Percentiles rank a stretch among this genome's conserved stretches.
Conservation (phyloP, 2,888 invertebrate genomes). For the Eupithecia exiguata region DNA sequence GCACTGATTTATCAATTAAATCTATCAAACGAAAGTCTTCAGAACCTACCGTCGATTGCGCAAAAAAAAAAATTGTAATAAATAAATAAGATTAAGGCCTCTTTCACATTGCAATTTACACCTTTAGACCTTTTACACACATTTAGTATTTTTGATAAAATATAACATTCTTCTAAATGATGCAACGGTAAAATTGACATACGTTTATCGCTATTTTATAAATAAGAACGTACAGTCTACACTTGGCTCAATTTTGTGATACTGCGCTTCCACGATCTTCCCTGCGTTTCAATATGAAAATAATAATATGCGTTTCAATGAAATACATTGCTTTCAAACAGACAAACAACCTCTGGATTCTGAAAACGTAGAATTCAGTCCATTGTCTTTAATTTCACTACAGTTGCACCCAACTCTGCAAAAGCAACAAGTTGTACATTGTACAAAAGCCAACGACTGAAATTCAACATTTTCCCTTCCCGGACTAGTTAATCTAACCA, state of each 20-base stretch:
- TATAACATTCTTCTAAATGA: neutral
- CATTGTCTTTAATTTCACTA: neutral
- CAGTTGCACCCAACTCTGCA: neutral
- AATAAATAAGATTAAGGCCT: neutral
- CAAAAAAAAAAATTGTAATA: no score
- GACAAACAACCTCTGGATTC: constrained; percentile 1
- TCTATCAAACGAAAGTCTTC: no score
- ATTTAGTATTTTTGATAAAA: neutral
- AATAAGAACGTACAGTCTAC: constrained; percentile 35
- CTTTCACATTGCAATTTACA: neutral
- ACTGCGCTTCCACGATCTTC: constrained; percentile 43
- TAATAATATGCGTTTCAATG: constrained; percentile 59
- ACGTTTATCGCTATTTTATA: neutral
- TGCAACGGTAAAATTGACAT: neutral
- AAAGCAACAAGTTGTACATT: neutral
- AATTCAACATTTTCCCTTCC: neutral
- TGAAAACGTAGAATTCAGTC: constrained; percentile 1
- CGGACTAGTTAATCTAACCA: constrained; percentile 43
- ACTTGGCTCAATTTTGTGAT: constrained; percentile 31
- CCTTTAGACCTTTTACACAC: neutral
- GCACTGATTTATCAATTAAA: no score
- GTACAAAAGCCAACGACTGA: neutral
- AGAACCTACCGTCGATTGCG: no score
- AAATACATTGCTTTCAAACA: constrained; percentile 63
- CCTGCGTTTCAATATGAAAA: constrained; percentile 56